These are phyloP conservation scores for Leptopilina syphax DNA, from an alignment of 2,888 invertebrate genomes.

Conservation along the genomic window DNA sequence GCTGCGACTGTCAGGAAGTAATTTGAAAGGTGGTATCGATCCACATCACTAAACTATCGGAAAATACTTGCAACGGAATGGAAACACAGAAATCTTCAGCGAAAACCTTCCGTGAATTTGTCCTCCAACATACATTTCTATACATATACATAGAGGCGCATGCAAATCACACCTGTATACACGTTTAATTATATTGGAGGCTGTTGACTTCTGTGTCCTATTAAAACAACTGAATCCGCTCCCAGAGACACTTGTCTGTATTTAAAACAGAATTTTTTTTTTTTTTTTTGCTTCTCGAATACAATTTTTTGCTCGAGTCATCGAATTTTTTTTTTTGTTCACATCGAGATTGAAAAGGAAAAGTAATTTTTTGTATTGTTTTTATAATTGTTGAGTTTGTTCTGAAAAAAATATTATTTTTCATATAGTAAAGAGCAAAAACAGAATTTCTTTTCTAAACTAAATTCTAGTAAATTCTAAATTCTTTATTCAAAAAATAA, in stretches of 20 bases:
- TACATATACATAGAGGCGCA: not conserved
- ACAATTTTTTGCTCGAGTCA: not conserved
- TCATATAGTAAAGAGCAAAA: no score
- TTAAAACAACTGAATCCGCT: not conserved
- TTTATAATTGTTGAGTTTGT: no score
- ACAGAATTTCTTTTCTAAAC: no score
- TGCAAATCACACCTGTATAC: not conserved
- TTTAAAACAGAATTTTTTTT: not conserved
- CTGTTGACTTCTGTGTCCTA: not conserved
- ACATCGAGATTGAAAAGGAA: no score
- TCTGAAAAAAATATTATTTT: no score
- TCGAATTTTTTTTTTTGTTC: not conserved
- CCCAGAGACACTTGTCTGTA: not conserved
- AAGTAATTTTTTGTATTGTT: no score
- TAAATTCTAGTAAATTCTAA: no score
- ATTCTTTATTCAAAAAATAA: no score
- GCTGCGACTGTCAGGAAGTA: slow-evolving; percentile 46
- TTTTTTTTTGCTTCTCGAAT: no score
- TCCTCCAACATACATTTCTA: not conserved
- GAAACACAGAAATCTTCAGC: slow-evolving; percentile 6
- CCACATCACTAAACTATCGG: slow-evolving; percentile 30
- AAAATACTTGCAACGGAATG: slow-evolving; percentile 8
- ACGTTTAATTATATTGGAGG: not conserved
- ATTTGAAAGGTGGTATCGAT: slow-evolving; percentile 46
- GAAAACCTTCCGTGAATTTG: not conserved